phyloP scores from a whole-genome alignment of 2,113 vertebrate species.

The Cyprinodon variegatus region DNA sequence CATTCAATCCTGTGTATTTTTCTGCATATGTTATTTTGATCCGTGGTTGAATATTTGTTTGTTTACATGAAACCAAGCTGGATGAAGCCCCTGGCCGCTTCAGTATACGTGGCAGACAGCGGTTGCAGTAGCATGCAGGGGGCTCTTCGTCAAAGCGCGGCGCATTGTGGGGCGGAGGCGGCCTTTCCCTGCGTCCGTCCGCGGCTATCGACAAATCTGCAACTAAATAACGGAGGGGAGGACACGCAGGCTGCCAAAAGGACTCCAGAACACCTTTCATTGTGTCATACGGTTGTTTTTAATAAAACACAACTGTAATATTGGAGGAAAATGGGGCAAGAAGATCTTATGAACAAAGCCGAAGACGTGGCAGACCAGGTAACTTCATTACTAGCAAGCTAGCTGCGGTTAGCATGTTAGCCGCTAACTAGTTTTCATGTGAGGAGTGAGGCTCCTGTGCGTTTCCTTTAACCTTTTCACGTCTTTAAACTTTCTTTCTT shows the following conservation, averaged over 20 bases:
- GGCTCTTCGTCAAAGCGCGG: slow-evolving; percentile 67
- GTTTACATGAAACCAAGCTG: slow-evolving; percentile 5
- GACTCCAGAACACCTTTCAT: not conserved
- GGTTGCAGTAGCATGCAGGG: slow-evolving; percentile 61
- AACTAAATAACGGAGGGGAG: slow-evolving; percentile 61
- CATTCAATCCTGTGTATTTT: too few species aligned
- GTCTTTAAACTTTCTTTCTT: not conserved
- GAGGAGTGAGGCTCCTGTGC: not conserved
- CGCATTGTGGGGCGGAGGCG: slow-evolving; percentile 85
- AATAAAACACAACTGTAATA: slow-evolving; percentile 10
- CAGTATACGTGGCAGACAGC: slow-evolving; percentile 79
- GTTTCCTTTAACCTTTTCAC: not conserved
- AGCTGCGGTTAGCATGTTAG: slow-evolving; percentile 59
- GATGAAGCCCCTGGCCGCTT: slow-evolving; percentile 13
- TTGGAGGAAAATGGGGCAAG: slow-evolving; percentile 76
- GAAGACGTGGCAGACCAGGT: slow-evolving; percentile 86
- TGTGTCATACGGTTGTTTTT: slow-evolving; percentile 16
- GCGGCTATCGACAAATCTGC: slow-evolving; percentile 55
- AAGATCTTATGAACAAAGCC: slow-evolving; percentile 82
- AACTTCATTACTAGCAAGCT: slow-evolving; percentile 54
- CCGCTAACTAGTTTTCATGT: slow-evolving; percentile 43
- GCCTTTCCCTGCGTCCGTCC: slow-evolving; percentile 70
- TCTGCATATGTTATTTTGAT: not conserved
- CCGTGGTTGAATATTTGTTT: slow-evolving; percentile 21
- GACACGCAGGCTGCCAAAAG: slow-evolving; percentile 17